These are phyloP conservation scores for Heterochromis multidens DNA, from an alignment of 2,113 vertebrate genomes.

Conservation along the genomic window DNA sequence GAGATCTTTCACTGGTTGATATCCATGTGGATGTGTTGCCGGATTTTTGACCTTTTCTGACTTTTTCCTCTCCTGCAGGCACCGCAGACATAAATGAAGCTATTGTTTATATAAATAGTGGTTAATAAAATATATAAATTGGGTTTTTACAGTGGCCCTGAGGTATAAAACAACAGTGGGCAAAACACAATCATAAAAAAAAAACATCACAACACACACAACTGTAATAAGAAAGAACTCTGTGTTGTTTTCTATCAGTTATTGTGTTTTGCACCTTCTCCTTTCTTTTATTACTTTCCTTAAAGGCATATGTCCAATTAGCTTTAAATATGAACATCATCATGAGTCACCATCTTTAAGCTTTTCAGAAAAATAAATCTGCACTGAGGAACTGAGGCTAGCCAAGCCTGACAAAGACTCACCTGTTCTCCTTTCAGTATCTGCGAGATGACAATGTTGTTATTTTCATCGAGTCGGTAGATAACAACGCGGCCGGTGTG, in stretches of 20 bases:
- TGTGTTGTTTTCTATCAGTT: neutral
- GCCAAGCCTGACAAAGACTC: neutral
- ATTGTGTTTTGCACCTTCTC: neutral
- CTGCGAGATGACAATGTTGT: constrained; percentile 76
- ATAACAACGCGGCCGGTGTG: constrained; percentile 91
- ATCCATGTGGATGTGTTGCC: neutral
- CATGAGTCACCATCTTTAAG: neutral
- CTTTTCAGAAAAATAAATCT: too few species aligned
- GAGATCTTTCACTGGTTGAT: neutral
- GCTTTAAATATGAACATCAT: neutral
- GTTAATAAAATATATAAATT: neutral
- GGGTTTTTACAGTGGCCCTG: neutral
- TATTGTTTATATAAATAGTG: neutral
- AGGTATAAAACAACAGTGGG: neutral
- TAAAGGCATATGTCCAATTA: neutral
- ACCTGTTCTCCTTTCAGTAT: constrained; percentile 91
- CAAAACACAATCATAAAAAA: neutral
- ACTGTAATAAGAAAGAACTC: too few species aligned
- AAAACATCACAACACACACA: too few species aligned
- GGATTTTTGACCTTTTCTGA: neutral
- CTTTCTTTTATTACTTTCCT: neutral
- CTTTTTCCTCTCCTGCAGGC: neutral
- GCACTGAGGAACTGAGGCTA: neutral
- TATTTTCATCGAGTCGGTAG: constrained; percentile 78
- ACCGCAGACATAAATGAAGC: fast-evolving